A percentile compares a stretch with the other conserved stretches of the same genome.
phyloP scores from a whole-genome alignment of 2,113 vertebrate species.

The Prochilodus magdalenae region DNA sequence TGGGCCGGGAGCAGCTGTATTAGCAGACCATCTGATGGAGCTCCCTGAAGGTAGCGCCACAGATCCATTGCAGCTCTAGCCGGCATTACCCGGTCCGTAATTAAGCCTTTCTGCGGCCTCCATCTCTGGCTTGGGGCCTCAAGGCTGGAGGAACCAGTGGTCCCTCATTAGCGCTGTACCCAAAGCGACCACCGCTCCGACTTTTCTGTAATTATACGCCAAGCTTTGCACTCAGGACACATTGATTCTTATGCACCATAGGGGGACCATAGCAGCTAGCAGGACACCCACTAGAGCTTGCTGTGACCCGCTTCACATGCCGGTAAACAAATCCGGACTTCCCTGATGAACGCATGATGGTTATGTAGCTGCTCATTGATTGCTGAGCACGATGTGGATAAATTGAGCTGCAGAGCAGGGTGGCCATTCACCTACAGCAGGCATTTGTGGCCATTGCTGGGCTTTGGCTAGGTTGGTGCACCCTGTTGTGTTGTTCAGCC shows the following conservation, averaged over 20 bases:
- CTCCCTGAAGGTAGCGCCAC: conserved; percentile 28
- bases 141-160: conserved; percentile 19
- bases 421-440: conserved; percentile 28
- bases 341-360: background rate
- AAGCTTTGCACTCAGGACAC: conserved; percentile 4
- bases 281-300: conserved; percentile 1
- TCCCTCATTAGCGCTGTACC: conserved; percentile 38
- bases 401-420: conserved; percentile 34
- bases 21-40: conserved; percentile 53
- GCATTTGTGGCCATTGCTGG: conserved; percentile 10
- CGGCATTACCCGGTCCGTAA: conserved; percentile 44
- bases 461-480: conserved; percentile 11
- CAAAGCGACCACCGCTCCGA: conserved; percentile 11
- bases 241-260: conserved; percentile 27
- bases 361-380: conserved; percentile 29
- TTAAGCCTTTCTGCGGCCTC: conserved; percentile 43
- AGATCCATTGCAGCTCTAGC: background rate
- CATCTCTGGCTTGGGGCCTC: conserved; percentile 27
- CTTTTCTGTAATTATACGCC: conserved; percentile 43
- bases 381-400: conserved; percentile 24
- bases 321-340: background rate
- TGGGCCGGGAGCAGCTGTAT: conserved; percentile 51
- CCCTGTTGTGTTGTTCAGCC: too few relatives aligned
- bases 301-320: conserved; percentile 11
- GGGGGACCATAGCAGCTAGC: background rate